These are phyloP conservation scores for Otocyon megalotis DNA, from an alignment of 2,113 vertebrate species.

Conservation along the genomic window DNA sequence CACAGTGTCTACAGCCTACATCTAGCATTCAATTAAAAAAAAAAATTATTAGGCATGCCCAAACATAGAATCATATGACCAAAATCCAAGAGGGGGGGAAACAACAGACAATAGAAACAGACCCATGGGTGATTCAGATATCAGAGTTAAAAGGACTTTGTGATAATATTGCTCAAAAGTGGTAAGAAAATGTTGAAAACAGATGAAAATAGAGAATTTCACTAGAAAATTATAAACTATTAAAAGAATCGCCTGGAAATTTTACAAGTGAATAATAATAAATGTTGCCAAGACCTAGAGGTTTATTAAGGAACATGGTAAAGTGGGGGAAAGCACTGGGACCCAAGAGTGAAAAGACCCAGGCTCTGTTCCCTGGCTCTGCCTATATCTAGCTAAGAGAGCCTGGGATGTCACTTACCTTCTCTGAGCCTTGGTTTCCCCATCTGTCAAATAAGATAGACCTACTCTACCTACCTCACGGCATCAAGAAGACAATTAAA, in stretches of 20 bases:
- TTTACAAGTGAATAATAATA: not conserved
- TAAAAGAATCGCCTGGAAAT: conserved; percentile 7
- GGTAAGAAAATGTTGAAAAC: not conserved
- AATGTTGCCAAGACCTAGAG: not conserved
- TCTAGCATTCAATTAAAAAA: not conserved
- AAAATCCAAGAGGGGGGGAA: not conserved
- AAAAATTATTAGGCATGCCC: not conserved
- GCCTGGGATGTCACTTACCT: not conserved
- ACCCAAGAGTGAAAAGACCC: not conserved
- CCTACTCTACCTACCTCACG: not conserved
- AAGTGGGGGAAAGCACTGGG: not conserved
- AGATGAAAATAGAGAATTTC: conserved; percentile 5
- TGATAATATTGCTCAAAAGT: not conserved
- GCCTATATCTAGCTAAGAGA: not conserved
- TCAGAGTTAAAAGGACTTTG: not conserved
- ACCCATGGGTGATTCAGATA: not conserved
- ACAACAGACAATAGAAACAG: conserved; percentile 16
- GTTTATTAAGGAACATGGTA: not conserved
- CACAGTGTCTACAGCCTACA: not conserved
- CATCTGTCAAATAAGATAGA: not conserved
- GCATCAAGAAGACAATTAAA: conserved; percentile 45
- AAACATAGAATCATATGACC: not conserved
- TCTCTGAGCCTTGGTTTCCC: not conserved
- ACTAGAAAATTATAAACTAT: not conserved
- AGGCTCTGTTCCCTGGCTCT: not conserved